Evolutionary conservation across 2,797 vertebrate genomes (phyloP).

Genomic region (Centroberyx gerrardi): DNA sequence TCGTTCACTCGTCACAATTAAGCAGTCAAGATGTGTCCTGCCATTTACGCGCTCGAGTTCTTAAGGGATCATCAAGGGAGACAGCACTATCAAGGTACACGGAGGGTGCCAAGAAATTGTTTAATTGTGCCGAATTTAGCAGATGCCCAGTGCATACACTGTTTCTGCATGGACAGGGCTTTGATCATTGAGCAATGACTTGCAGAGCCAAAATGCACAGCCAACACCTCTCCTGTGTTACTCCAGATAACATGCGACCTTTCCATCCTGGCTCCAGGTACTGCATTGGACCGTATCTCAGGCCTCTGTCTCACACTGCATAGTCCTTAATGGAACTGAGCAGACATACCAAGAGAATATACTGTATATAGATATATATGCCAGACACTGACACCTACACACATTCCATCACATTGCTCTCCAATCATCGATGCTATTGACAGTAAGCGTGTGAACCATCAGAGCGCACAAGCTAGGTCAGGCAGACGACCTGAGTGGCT

Average conservation of each 20-base stretch:
- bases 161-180: background rate
- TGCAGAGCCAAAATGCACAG: background rate
- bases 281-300: constrained; percentile 39
- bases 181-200: constrained; percentile 27
- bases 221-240: background rate
- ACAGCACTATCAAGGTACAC: background rate
- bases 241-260: constrained; percentile 27
- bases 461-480: no score
- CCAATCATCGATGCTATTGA: no score
- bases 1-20: background rate
- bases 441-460: no score
- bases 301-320: background rate
- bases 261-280: constrained; percentile 16
- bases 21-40: constrained; percentile 2
- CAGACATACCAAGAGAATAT: background rate
- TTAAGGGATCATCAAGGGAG: constrained; percentile 14
- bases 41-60: background rate
- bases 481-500: no score
- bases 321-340: background rate
- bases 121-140: constrained; percentile 8
- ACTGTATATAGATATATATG: no score
- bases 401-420: no score
- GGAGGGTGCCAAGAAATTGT: background rate
- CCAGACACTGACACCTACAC: no score
- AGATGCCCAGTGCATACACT: background rate